A percentile compares a stretch with the other conserved stretches of the same genome.
These are phyloP conservation scores for Elymnias hypermnestra DNA, from an alignment of 1,140 invertebrate genomes.

Conservation along the genomic window DNA sequence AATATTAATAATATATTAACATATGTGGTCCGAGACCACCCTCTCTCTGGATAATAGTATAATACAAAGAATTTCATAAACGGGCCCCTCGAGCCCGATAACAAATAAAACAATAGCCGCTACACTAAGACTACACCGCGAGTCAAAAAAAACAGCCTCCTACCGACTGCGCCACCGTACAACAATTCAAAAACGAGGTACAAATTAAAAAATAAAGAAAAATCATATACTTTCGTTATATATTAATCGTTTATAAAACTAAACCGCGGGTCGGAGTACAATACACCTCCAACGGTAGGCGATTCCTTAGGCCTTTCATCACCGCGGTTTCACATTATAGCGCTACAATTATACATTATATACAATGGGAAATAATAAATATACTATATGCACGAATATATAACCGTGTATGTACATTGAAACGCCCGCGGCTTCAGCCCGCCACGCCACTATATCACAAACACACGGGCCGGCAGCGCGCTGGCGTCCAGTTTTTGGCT, in stretches of 20 bases:
- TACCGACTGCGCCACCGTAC: conserved; percentile 37
- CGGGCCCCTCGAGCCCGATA: conserved; percentile 60
- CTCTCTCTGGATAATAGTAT: conserved; percentile 70
- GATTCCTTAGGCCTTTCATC: conserved; percentile 31
- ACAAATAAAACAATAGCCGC: conserved; percentile 57
- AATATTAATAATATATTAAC: conserved; percentile 76
- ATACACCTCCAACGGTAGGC: conserved; percentile 3
- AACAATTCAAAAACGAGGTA: conserved; percentile 59
- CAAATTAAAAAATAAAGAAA: conserved; percentile 53
- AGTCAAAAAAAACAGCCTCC: conserved; percentile 42
- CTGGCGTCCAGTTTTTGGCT: conserved; percentile 62
- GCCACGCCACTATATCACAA: conserved; percentile 40
- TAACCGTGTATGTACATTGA: conserved; percentile 63
- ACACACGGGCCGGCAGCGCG: conserved; percentile 19
- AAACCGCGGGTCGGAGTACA: conserved; percentile 37
- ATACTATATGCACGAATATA: conserved; percentile 57
- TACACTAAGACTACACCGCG: conserved; percentile 43
- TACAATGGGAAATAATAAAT: conserved; percentile 68
- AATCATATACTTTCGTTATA: conserved; percentile 54
- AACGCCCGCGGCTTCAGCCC: conserved; percentile 25
- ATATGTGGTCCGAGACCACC: conserved; percentile 68
- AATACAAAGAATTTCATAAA: conserved; percentile 71
- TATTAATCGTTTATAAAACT: conserved; percentile 53
- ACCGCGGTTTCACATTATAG: conserved; percentile 7
- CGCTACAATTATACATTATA: conserved; percentile 62